Evolutionary conservation across 2,113 vertebrate genomes (phyloP).

Genomic region (Crotalus viridis): DNA sequence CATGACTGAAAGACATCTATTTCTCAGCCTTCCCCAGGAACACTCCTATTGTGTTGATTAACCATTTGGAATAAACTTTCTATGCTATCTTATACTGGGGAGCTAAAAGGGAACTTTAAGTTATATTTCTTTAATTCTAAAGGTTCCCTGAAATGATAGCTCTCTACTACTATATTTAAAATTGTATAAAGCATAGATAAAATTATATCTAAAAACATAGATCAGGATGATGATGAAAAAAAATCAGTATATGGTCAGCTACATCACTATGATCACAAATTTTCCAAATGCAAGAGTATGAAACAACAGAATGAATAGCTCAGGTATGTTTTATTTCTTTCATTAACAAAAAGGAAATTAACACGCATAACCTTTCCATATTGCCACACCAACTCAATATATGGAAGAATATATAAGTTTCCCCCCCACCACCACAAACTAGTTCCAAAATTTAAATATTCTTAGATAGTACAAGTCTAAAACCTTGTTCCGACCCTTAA

Average conservation of each 20-base stretch:
- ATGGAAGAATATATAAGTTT: neutral
- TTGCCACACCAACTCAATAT: neutral
- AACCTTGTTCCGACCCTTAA: neutral
- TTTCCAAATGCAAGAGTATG: neutral
- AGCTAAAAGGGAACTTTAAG: neutral
- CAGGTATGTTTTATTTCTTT: conserved; percentile 52
- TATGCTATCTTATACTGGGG: neutral
- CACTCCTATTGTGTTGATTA: neutral
- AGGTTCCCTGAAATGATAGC: neutral
- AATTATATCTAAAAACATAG: neutral
- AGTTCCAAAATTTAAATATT: neutral
- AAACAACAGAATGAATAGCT: neutral
- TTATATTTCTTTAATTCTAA: neutral
- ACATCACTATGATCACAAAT: neutral
- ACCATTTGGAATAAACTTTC: neutral
- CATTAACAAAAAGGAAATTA: neutral
- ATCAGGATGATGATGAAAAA: neutral
- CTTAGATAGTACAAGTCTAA: neutral
- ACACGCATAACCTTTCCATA: neutral
- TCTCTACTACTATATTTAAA: neutral
- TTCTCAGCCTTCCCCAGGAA: neutral
- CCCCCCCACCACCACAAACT: neutral
- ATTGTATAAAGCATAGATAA: neutral
- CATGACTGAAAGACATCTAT: neutral
- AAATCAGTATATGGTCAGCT: neutral